Conservation (phyloP, 2,113 vertebrate genomes). For the Austrofundulus limnaeus region DNA sequence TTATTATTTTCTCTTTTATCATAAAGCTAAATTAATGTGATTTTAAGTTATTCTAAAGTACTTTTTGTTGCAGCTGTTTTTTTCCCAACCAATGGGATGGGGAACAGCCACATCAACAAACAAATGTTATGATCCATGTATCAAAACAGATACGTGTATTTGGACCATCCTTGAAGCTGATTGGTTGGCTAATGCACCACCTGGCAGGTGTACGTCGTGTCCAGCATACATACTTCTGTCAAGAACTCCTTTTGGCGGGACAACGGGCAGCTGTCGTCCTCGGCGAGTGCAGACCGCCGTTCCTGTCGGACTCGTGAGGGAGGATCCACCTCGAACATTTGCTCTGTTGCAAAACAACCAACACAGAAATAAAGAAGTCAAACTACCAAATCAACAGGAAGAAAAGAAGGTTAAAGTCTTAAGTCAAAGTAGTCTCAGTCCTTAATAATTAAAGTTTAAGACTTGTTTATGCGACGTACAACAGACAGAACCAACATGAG, state of each 20-base stretch:
- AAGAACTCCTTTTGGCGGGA: constrained; percentile 85
- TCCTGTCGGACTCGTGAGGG: constrained; percentile 88
- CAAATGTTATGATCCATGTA: no score
- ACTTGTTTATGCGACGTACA: no score
- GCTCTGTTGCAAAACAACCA: constrained; percentile 18
- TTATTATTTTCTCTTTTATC: no score
- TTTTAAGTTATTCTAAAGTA: no score
- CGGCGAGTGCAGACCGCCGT: constrained; percentile 82
- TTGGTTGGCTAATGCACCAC: neutral
- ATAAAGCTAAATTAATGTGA: no score
- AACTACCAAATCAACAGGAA: neutral
- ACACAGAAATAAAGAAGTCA: constrained; percentile 2
- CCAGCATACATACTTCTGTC: constrained; percentile 84
- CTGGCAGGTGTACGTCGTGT: neutral
- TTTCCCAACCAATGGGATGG: no score
- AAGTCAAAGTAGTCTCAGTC: neutral
- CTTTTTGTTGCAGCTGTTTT: no score
- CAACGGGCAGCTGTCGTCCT: constrained; percentile 87
- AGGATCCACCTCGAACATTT: constrained; percentile 75
- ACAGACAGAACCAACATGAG: no score
- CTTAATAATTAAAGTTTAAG: neutral
- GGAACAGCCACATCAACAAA: no score
- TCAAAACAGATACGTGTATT: no score
- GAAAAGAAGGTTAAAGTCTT: neutral
- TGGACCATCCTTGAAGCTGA: no score